Evolutionary conservation across 2,888 invertebrate genomes (phyloP).

Genomic region (Drosophila melanosoma): DNA sequence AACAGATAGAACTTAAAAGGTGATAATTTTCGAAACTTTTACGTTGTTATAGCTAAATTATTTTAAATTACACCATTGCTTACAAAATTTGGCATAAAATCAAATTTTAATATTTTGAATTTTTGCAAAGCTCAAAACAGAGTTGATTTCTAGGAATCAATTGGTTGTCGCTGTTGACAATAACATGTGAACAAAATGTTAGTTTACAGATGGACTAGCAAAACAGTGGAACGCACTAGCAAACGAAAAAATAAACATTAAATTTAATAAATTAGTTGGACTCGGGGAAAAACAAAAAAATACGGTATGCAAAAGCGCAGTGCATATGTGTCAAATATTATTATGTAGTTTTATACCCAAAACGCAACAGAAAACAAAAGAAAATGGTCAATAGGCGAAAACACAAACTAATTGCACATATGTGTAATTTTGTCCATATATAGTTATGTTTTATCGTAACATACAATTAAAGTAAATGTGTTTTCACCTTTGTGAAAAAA

Average conservation of each 20-base stretch:
- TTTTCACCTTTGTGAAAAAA: conserved; percentile 12
- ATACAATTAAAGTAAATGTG: conserved; percentile 15
- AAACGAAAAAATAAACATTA: conserved; percentile 33
- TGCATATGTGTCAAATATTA: conserved; percentile 37
- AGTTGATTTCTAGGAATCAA: background rate
- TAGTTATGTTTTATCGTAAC: conserved; percentile 6
- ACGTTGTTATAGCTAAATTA: background rate
- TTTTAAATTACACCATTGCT: background rate
- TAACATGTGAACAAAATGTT: conserved; percentile 13
- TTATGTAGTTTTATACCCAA: conserved; percentile 1
- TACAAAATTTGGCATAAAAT: background rate
- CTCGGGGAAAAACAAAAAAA: conserved; percentile 21
- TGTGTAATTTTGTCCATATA: background rate
- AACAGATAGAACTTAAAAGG: background rate
- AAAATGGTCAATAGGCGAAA: background rate
- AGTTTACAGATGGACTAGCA: conserved; percentile 14
- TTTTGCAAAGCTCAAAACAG: background rate
- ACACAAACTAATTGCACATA: background rate
- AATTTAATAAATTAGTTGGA: conserved; percentile 45
- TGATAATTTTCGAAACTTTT: background rate
- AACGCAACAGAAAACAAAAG: background rate
- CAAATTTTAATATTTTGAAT: background rate
- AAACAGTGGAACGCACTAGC: conserved; percentile 18
- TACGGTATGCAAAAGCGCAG: conserved; percentile 40
- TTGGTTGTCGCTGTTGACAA: background rate